Conservation (phyloP, 2,888 invertebrate species). For the Trissolcus brochymenae region DNA sequence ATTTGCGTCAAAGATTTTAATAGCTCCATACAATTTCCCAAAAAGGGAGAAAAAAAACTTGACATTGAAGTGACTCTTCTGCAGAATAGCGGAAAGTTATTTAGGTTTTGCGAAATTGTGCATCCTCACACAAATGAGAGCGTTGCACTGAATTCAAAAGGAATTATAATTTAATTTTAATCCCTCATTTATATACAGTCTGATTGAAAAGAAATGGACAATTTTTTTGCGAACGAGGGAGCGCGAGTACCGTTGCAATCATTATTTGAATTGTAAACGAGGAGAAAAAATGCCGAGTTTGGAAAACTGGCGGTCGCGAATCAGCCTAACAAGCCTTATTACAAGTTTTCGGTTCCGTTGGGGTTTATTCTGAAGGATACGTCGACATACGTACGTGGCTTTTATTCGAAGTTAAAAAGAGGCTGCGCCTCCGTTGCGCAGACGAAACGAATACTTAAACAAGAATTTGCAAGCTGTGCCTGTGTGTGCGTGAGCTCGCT, state of each 20-base stretch:
- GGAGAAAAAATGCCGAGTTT: conserved; percentile 18
- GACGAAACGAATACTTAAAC: conserved; percentile 37
- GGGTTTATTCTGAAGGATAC: conserved; percentile 6
- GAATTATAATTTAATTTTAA: background rate
- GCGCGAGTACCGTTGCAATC: conserved; percentile 15
- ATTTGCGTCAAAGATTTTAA: background rate
- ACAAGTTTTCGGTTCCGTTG: conserved; percentile 38
- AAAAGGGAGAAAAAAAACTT: background rate
- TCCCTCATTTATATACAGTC: background rate
- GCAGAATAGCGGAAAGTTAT: background rate
- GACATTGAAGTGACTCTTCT: background rate
- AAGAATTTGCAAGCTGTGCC: conserved; percentile 32
- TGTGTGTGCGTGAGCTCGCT: conserved; percentile 22
- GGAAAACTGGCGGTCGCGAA: conserved; percentile 15
- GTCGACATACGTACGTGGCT: conserved; percentile 21
- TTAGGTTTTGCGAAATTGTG: background rate
- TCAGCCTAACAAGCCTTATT: conserved; percentile 40
- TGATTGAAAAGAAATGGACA: background rate
- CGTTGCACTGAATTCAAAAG: background rate
- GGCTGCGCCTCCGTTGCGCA: conserved; percentile 25
- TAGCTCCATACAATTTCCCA: background rate
- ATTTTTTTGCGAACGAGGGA: no score
- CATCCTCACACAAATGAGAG: no score
- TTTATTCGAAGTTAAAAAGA: conserved; percentile 44
- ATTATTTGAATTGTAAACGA: conserved; percentile 37